Base-by-base conservation (phyloP, 2,113 vertebrate species). In the Salminus brasiliensis region DNA sequence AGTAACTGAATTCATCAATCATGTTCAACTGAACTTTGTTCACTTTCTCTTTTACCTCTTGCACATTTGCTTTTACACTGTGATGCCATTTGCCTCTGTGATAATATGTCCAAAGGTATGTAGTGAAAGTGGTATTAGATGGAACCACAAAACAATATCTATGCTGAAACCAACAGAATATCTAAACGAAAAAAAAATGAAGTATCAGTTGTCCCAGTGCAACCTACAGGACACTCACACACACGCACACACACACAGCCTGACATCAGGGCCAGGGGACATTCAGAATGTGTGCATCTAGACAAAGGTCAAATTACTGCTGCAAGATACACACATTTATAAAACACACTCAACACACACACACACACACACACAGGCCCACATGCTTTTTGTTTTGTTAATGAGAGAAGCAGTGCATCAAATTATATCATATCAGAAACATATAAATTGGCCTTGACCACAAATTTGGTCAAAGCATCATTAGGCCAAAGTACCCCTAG, bases 211-310 rank as follows among this genome's bases (percentile, higher is more conserved):
- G 18, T 49, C 52, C 52, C 52, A 55, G 1, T 55, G 7, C 52
- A 55, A 9, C 6, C 52, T 55, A 27, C 16, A 69, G 16, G 16
- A 49, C n/a, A n/a, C n/a, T n/a, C n/a, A 30, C 62, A 67, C 74
- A 52, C 55, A 43, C 36, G 43, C 55, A 81, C 72, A 86, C 83
- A 83, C 79, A 86, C 71, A 81, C 63, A n/a, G 16, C 47, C 27
- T 55, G 36, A 73, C 45, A 30, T 78, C 70, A 69, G 30, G 52
- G 39, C 45, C 55, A 78, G n/a, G 11, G 15, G 47, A 55, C 55
- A 62, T 25, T 39, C 29, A 76, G 39, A 75, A 74, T 29, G 21
- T 68, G 55, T 30, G 49, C 41, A 59, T 72, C 57, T 16, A 76
- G 41, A 71, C 52, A 83, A 45, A 80, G 72, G 78, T 80, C 82